Percentiles rank a stretch among this genome's conserved stretches.
Conservation (phyloP, 2,113 vertebrate genomes). For the Oryzias woworae region DNA sequence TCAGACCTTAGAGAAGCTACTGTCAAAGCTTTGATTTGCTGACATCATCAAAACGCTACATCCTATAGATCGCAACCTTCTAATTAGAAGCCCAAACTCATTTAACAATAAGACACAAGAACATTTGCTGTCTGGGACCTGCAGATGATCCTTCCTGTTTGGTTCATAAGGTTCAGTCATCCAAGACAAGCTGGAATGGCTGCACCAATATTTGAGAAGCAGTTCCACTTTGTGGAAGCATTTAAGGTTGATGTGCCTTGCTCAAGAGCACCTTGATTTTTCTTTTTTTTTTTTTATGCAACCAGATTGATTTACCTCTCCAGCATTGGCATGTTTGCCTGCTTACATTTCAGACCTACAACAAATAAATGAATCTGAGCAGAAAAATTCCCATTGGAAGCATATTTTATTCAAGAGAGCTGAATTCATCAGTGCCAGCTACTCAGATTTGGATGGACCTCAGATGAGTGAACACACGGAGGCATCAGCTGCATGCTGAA, state of each 20-base stretch:
- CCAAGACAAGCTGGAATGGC: too few relatives aligned
- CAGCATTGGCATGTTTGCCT: neutral
- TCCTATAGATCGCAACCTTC: neutral
- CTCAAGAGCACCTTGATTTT: conserved; percentile 27
- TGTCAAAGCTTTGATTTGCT: neutral
- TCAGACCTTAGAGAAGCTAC: conserved; percentile 34
- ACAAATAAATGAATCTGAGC: conserved; percentile 32
- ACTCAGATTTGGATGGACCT: conserved; percentile 17
- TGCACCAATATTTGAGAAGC: neutral
- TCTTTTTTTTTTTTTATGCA: conserved; percentile 2
- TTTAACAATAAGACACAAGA: neutral
- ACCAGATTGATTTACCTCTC: conserved; percentile 4
- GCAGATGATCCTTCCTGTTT: too few relatives aligned
- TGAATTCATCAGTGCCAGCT: conserved; percentile 26
- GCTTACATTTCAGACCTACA: conserved; percentile 18
- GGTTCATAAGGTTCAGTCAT: too few relatives aligned
- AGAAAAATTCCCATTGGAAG: conserved; percentile 22
- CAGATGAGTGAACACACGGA: conserved; percentile 14
- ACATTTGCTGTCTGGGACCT: too few relatives aligned
- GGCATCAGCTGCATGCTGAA: conserved; percentile 33
- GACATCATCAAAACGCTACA: neutral
- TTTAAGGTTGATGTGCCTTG: conserved; percentile 52
- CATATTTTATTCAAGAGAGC: conserved; percentile 33
- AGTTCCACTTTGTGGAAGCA: neutral
- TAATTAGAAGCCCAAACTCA: neutral